Percentiles rank a stretch among this genome's conserved stretches.
Conservation (phyloP, 2,888 invertebrate genomes). For the Noctua janthina region DNA sequence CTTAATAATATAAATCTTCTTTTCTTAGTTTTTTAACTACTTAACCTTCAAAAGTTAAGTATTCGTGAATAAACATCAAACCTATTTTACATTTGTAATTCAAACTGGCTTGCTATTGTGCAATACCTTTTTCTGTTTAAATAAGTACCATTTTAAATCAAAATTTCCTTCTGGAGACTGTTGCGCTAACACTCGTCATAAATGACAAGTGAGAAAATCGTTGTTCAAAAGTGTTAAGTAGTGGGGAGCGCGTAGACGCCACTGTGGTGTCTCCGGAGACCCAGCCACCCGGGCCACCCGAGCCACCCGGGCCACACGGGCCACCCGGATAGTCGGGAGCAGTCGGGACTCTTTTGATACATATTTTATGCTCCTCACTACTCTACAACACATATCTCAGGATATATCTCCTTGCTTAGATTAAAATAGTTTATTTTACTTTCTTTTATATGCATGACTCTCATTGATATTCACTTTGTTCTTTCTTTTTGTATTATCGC, state of each 20-base stretch:
- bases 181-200: slow-evolving; percentile 60
- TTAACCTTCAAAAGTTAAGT: not conserved
- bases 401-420: slow-evolving; percentile 80
- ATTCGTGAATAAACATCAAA: not conserved
- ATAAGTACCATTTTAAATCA: not conserved
- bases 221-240: slow-evolving; percentile 84
- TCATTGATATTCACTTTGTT: slow-evolving; percentile 79
- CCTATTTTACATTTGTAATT: not conserved
- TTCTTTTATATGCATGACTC: slow-evolving; percentile 71
- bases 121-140: not conserved
- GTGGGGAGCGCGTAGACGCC: slow-evolving; percentile 75
- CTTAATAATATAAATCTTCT: not conserved
- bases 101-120: not conserved
- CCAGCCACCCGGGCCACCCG: slow-evolving; percentile 32
- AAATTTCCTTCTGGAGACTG: not conserved
- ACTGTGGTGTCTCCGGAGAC: slow-evolving; percentile 76
- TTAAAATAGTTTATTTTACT: slow-evolving; percentile 80
- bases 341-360: slow-evolving; percentile 88
- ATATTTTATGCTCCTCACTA: slow-evolving; percentile 87
- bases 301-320: slow-evolving; percentile 14
- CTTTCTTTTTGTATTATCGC: slow-evolving; percentile 69
- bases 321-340: slow-evolving; percentile 64
- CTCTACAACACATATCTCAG: slow-evolving; percentile 80
- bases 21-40: not conserved
- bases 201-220: slow-evolving; percentile 72